phyloP scores from a whole-genome alignment of 1,140 invertebrate genomes.

The Reticulitermes speratus region DNA sequence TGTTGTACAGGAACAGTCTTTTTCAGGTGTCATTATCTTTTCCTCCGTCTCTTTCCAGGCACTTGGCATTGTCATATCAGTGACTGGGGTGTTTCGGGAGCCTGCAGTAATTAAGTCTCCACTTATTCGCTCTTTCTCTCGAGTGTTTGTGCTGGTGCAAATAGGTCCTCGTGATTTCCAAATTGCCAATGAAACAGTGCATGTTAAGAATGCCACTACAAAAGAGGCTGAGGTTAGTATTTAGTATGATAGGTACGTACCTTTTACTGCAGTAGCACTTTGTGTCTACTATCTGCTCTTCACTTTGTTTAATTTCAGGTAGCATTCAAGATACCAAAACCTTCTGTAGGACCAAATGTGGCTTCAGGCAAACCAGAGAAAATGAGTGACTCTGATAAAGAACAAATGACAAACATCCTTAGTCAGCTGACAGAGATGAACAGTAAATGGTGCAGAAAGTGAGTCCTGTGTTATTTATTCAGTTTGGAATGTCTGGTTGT shows the following conservation, averaged over 20 bases:
- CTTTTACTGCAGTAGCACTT: no score
- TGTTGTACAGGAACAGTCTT: no score
- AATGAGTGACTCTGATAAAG: conserved; percentile 22
- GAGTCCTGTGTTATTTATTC: neutral
- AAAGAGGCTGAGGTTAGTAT: conserved; percentile 28
- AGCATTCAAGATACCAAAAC: neutral
- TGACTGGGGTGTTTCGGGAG: conserved; percentile 31
- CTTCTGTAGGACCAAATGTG: neutral
- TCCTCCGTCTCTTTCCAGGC: neutral
- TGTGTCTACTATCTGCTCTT: no score
- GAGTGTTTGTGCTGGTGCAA: conserved; percentile 27
- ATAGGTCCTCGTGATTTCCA: conserved; percentile 20
- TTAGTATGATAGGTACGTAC: neutral
- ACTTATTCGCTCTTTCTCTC: conserved; percentile 30
- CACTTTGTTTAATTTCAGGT: neutral
- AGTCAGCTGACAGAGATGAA: conserved; percentile 30
- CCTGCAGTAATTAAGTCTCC: conserved; percentile 16
- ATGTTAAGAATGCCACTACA: conserved; percentile 32
- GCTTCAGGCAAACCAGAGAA: conserved; percentile 7
- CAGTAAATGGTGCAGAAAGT: conserved; percentile 25
- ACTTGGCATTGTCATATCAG: conserved; percentile 15
- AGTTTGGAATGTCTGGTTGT: neutral
- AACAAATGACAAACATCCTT: conserved; percentile 23
- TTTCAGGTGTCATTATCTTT: neutral
- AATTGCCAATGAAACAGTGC: conserved; percentile 32